A percentile compares a stretch with the other conserved stretches of the same genome.
Conservation (phyloP, 23 tunicate genomes). For the Styela plicata region DNA sequence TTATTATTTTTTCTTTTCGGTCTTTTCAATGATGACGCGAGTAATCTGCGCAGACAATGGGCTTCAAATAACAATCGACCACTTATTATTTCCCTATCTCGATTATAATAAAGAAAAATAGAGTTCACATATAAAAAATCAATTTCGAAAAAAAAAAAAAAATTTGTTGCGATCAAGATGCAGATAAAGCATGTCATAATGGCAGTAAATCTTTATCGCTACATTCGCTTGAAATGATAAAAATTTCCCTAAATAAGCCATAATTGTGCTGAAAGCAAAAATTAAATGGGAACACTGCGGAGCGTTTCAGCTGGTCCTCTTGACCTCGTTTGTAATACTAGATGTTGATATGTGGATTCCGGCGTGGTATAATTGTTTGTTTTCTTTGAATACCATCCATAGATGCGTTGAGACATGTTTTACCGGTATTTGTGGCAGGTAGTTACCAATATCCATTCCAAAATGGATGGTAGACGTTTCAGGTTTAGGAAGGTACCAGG, state of each 20-base stretch:
- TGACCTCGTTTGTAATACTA: neutral
- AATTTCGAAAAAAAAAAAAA: constrained; percentile 4
- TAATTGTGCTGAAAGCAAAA: neutral
- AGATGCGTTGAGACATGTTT: no score
- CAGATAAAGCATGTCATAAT: no score
- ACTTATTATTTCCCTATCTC: neutral
- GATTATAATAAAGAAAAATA: neutral
- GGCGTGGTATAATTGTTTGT: no score
- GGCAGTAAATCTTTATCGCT: no score
- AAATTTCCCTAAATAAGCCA: no score
- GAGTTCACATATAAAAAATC: neutral
- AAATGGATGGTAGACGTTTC: no score
- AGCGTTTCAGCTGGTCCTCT: neutral
- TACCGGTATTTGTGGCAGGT: no score
- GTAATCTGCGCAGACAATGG: neutral
- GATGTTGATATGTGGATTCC: neutral
- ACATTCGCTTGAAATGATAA: no score
- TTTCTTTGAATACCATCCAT: neutral
- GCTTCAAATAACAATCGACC: neutral
- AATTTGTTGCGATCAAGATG: neutral
- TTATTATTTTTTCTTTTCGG: neutral
- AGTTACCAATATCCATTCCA: no score
- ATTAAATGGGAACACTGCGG: neutral
- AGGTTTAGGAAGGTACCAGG: no score
- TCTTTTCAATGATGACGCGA: neutral